Evolutionary conservation across 2,113 vertebrate genomes (phyloP).

Genomic region (Malurus elegans): DNA sequence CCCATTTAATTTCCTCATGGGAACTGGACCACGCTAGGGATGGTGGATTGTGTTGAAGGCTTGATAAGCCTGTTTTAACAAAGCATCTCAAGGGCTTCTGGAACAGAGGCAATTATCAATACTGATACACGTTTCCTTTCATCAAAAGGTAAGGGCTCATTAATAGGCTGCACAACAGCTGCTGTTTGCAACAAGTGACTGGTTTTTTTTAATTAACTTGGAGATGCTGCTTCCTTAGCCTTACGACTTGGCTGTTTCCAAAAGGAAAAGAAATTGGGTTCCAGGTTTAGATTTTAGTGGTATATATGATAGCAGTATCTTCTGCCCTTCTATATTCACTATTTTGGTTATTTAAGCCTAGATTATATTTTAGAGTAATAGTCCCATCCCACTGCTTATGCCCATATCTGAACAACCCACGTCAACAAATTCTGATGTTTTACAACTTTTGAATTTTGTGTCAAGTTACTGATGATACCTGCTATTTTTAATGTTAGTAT

Average conservation of each 20-base stretch:
- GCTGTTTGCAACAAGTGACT: neutral
- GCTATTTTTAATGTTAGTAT: neutral
- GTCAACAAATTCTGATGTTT: neutral
- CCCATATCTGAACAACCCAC: neutral
- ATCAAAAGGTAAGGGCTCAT: neutral
- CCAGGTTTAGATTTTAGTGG: neutral
- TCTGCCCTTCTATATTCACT: neutral
- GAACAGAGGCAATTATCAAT: constrained; percentile 6
- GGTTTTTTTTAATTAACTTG: neutral
- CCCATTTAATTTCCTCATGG: constrained; percentile 26
- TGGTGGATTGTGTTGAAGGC: neutral
- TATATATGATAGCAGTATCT: neutral
- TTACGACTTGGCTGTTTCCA: neutral
- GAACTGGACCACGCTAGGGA: neutral
- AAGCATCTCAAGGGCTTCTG: constrained; percentile 20
- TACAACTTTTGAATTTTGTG: neutral
- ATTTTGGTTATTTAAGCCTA: neutral
- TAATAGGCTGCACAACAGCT: constrained; percentile 15
- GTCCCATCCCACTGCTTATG: neutral
- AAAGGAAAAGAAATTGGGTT: neutral
- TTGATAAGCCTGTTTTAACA: constrained; percentile 17
- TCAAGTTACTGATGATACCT: neutral
- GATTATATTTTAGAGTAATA: neutral
- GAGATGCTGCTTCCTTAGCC: neutral
- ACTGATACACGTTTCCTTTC: neutral